Evolutionary conservation across 2,113 vertebrate species (phyloP).

Genomic region (Pionites leucogaster): DNA sequence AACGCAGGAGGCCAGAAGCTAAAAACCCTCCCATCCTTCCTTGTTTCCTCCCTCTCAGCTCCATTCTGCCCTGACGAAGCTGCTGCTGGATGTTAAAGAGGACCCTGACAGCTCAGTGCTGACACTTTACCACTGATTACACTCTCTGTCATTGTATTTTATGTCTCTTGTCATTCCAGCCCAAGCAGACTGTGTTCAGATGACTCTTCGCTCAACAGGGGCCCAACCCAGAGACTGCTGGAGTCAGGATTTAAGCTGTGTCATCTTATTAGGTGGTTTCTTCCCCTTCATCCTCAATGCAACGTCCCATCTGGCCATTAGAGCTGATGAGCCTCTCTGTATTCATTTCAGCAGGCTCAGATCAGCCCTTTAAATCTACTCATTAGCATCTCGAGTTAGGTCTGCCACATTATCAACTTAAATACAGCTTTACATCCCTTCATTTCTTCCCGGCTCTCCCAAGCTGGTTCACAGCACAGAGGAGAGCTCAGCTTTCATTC

Average conservation of each 20-base stretch:
- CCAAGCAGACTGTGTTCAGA: background rate
- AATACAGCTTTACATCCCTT: slow-evolving; percentile 36
- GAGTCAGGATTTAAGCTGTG: background rate
- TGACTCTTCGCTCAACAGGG: background rate
- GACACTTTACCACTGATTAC: background rate
- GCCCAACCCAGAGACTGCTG: background rate
- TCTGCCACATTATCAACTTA: background rate
- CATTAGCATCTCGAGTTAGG: background rate
- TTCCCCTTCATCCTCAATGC: background rate
- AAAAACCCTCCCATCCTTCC: background rate
- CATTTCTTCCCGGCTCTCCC: background rate
- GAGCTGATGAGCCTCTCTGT: background rate
- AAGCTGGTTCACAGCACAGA: background rate
- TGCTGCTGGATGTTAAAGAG: background rate
- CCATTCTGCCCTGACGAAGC: background rate
- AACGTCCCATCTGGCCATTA: slow-evolving; percentile 19
- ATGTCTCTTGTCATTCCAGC: background rate
- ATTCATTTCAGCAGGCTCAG: slow-evolving; percentile 11
- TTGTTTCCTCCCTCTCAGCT: background rate
- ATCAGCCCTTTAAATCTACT: slow-evolving; percentile 44
- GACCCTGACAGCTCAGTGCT: background rate
- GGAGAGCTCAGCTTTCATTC: slow-evolving; percentile 28
- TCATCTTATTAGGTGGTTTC: background rate
- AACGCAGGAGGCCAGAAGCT: background rate
- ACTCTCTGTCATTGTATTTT: background rate